phyloP scores from a whole-genome alignment of 2,797 vertebrate genomes.

The Pangasius djambal region DNA sequence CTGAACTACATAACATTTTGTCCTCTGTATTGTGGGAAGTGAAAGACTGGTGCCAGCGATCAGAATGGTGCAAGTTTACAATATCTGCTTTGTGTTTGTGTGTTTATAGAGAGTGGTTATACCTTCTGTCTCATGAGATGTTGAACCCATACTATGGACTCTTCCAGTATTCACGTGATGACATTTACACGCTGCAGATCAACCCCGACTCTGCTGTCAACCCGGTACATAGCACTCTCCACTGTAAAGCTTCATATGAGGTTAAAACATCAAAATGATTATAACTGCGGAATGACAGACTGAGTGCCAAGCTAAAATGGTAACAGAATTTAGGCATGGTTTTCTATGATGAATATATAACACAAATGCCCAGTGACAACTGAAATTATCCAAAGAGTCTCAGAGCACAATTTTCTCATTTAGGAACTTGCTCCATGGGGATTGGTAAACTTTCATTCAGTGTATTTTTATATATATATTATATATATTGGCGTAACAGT shows the following conservation, averaged over 20 bases:
- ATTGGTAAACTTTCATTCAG: not conserved
- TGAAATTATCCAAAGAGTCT: not conserved
- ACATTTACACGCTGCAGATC: slow-evolving; percentile 97
- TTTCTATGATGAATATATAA: not conserved
- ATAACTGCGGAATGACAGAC: not conserved
- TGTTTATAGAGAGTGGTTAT: slow-evolving; percentile 90
- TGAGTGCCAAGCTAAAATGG: not conserved
- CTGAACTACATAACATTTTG: not conserved
- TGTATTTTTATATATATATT: too few species aligned
- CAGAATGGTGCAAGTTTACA: not conserved
- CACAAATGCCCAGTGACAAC: not conserved
- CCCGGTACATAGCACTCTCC: slow-evolving; percentile 77
- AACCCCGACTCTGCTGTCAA: slow-evolving; percentile 98
- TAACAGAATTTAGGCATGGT: not conserved
- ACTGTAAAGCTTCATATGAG: not conserved
- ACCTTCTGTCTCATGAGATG: slow-evolving; percentile 97
- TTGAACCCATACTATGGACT: slow-evolving; percentile 97
- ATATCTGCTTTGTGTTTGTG: slow-evolving; percentile 24
- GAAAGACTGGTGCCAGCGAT: not conserved
- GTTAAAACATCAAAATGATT: too few species aligned
- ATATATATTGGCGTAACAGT: not conserved
- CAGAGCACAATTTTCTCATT: not conserved
- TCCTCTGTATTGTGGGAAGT: not conserved
- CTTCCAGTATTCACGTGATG: slow-evolving; percentile 97
- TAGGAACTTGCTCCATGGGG: not conserved